Percentiles rank a stretch among this genome's conserved stretches.
phyloP scores from a whole-genome alignment of 2,113 vertebrate genomes.

The Chaetodon auriga region DNA sequence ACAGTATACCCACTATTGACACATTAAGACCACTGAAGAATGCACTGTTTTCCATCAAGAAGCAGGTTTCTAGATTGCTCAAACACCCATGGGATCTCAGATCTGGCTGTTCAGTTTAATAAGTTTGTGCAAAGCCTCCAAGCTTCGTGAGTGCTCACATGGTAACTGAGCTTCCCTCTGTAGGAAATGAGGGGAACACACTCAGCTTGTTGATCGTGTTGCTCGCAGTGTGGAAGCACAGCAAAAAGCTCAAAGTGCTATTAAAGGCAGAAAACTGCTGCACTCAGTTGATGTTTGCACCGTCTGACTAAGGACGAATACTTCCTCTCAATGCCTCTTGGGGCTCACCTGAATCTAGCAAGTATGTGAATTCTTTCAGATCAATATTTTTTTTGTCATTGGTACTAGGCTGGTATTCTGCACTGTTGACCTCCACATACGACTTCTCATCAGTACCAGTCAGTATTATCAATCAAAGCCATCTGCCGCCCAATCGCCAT shows the following conservation, averaged over 20 bases:
- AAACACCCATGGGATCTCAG: neutral
- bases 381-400: neutral
- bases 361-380: neutral
- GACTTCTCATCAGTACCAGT: slow-evolving; percentile 40
- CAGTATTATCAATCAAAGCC: slow-evolving; percentile 53
- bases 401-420: neutral
- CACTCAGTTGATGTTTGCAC: neutral
- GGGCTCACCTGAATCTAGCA: slow-evolving; percentile 13
- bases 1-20: neutral
- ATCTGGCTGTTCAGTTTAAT: neutral
- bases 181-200: neutral
- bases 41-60: neutral
- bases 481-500: slow-evolving; percentile 35
- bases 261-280: neutral
- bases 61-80: neutral
- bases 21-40: neutral
- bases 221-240: neutral
- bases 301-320: neutral
- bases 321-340: slow-evolving; percentile 33
- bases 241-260: neutral
- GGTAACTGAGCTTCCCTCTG: neutral
- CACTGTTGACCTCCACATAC: neutral
- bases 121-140: neutral
- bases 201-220: neutral
- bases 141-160: neutral